Percentiles rank a stretch among this genome's conserved stretches.
These are phyloP conservation scores for Microplitis demolitor DNA, from an alignment of 1,140 invertebrate genomes.

Conservation along the genomic window DNA sequence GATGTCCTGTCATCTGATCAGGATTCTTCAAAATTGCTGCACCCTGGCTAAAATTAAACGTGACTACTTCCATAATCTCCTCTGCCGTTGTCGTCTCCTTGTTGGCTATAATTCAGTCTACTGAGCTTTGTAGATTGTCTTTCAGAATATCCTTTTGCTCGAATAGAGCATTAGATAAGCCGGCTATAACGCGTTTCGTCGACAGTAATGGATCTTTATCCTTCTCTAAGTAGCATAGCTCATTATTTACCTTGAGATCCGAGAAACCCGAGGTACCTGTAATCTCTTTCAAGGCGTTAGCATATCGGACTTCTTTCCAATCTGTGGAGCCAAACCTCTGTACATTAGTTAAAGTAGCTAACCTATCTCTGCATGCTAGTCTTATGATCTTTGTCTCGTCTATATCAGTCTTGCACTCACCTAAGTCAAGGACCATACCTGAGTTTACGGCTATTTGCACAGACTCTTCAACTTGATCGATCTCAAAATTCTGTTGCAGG, in stretches of 20 bases:
- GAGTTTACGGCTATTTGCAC: not conserved
- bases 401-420: slow-evolving; percentile 13
- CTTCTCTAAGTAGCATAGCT: slow-evolving; percentile 30
- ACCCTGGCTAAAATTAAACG: not conserved
- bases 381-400: slow-evolving; percentile 15
- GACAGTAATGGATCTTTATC: slow-evolving; percentile 7
- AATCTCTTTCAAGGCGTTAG: slow-evolving; percentile 22
- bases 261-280: slow-evolving; percentile 22
- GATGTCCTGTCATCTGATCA: slow-evolving; percentile 31
- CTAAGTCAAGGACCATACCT: not conserved
- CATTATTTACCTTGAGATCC: slow-evolving; percentile 32
- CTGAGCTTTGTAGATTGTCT: not conserved
- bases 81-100: not conserved
- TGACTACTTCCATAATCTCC: not conserved
- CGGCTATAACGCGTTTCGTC: slow-evolving; percentile 1
- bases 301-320: slow-evolving; percentile 27
- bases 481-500: too few relatives aligned
- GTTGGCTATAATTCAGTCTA: not conserved
- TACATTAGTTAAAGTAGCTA: slow-evolving; percentile 1
- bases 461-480: not conserved
- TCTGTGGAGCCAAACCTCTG: slow-evolving; percentile 16
- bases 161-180: slow-evolving; percentile 8
- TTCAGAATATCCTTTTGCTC: slow-evolving; percentile 3
- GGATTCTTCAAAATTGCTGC: slow-evolving; percentile 20
- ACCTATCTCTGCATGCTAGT: not conserved